phyloP scores from a whole-genome alignment of 2,113 vertebrate genomes.

The Campylomormyrus numenius region DNA sequence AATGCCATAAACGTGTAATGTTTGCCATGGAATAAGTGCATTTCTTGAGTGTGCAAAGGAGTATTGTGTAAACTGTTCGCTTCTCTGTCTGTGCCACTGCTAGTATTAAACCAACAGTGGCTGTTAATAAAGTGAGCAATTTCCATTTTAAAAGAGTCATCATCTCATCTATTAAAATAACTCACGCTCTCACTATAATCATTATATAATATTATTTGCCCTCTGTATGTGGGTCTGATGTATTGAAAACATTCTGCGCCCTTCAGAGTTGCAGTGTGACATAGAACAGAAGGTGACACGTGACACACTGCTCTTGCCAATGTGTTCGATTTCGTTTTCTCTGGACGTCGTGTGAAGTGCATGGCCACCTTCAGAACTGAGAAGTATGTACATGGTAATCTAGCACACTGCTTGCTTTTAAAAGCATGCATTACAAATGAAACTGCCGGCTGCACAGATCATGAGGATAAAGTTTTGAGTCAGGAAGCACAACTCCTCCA shows the following conservation, averaged over 20 bases:
- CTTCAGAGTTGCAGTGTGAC: not conserved
- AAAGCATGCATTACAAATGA: not conserved
- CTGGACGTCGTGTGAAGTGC: not conserved
- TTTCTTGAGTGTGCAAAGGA: no score
- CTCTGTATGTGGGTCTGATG: no score
- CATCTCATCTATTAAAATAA: no score
- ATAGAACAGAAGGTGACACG: not conserved
- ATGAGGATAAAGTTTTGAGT: not conserved
- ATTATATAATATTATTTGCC: no score
- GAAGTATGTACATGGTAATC: not conserved
- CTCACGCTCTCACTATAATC: no score
- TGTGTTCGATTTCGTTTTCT: not conserved
- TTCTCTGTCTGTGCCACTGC: not conserved
- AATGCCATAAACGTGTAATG: no score
- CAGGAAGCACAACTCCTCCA: not conserved
- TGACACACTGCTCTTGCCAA: not conserved
- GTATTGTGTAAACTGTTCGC: no score
- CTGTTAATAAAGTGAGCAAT: no score
- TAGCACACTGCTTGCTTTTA: not conserved
- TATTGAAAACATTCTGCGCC: not conserved
- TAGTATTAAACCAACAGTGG: no score
- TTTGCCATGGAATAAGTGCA: no score
- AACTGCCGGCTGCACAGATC: not conserved
- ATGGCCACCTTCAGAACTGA: not conserved
- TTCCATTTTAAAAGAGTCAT: no score